These are phyloP conservation scores for Argyrosomus regius DNA, from an alignment of 2,797 vertebrate genomes.

Conservation along the genomic window DNA sequence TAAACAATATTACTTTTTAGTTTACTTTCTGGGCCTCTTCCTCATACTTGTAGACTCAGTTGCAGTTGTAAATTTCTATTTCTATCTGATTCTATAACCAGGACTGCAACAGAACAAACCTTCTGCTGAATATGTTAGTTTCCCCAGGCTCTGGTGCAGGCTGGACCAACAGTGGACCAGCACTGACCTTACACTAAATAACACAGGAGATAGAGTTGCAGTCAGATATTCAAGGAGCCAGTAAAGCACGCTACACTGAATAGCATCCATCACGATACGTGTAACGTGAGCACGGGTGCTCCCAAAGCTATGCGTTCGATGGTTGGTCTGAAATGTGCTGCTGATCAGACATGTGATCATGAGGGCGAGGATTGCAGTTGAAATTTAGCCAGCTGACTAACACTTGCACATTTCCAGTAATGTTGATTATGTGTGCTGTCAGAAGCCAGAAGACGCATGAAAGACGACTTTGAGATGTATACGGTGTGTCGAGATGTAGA, in stretches of 20 bases:
- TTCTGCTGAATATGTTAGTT: neutral
- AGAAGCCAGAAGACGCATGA: conserved; percentile 1
- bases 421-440: too few relatives aligned
- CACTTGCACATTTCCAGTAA: too few relatives aligned
- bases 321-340: conserved; percentile 32
- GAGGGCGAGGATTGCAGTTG: too few relatives aligned
- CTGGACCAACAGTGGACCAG: conserved; percentile 19
- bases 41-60: neutral
- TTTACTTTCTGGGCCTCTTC: neutral
- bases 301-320: conserved; percentile 44
- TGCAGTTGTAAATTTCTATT: neutral
- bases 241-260: conserved; percentile 48
- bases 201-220: conserved; percentile 71
- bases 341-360: conserved; percentile 29
- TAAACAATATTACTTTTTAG: too few relatives aligned
- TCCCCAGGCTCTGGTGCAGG: conserved; percentile 9
- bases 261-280: conserved; percentile 20
- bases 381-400: too few relatives aligned
- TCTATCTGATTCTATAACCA: neutral
- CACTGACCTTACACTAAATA: conserved; percentile 68
- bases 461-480: neutral
- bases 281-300: conserved; percentile 71
- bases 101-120: conserved; percentile 15
- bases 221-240: conserved; percentile 63
- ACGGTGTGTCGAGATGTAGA: neutral